Evolutionary conservation across 2,113 vertebrate genomes (phyloP).

Genomic region (Pterophyllum scalare): DNA sequence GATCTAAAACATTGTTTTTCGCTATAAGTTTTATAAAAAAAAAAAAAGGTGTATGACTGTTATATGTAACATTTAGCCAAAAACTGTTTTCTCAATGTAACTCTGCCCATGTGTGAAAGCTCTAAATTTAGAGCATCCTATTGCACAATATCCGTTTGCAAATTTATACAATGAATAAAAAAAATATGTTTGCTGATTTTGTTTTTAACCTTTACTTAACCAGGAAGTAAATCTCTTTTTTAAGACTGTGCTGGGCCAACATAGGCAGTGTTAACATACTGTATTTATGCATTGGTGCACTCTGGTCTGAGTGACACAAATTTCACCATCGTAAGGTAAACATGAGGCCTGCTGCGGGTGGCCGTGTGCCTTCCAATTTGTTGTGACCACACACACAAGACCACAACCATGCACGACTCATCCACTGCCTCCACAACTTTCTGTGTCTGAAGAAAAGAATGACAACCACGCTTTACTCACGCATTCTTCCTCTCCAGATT

Average conservation of each 20-base stretch:
- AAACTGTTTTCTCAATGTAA: too few species aligned
- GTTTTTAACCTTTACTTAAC: not conserved
- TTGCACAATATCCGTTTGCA: not conserved
- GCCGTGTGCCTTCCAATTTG: not conserved
- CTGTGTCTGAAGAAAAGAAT: not conserved
- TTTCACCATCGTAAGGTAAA: too few species aligned
- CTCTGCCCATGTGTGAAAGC: not conserved
- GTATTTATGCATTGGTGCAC: not conserved
- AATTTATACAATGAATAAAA: not conserved
- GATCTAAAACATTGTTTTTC: not conserved
- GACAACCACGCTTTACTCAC: slow-evolving; percentile 80
- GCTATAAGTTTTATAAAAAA: too few species aligned
- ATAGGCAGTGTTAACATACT: not conserved
- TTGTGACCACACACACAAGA: not conserved
- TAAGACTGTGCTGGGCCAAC: not conserved
- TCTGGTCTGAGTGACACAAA: not conserved
- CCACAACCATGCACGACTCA: not conserved
- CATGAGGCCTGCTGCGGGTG: not conserved
- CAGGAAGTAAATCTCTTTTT: not conserved
- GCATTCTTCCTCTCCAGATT: slow-evolving; percentile 99
- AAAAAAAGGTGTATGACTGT: too few species aligned
- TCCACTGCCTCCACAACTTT: not conserved
- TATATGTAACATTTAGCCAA: too few species aligned
- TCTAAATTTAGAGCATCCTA: not conserved
- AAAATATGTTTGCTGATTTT: too few species aligned